A percentile compares a stretch with the other conserved stretches of the same genome.
phyloP scores from a whole-genome alignment of 30 jellyfish, hydroid and myxozoan genomes.

The Pelagia noctiluca region DNA sequence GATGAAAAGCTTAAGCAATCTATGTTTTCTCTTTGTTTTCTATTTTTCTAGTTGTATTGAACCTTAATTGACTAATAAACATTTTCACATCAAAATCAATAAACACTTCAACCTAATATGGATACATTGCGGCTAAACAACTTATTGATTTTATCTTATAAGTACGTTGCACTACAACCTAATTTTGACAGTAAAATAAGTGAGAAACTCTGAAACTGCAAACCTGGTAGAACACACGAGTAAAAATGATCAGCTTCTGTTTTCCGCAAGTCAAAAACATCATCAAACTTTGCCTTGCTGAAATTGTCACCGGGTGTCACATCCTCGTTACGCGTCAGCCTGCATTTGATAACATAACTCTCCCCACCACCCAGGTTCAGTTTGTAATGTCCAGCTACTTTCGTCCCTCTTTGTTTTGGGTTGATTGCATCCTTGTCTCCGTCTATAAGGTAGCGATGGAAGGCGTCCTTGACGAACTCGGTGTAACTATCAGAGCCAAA shows the following conservation, averaged over 20 bases:
- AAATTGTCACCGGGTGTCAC: slow-evolving; percentile 45
- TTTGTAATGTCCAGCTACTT: slow-evolving; percentile 84
- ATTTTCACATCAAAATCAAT: no score
- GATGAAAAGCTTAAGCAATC: no score
- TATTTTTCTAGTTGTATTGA: no score
- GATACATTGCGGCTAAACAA: no score
- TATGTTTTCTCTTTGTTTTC: no score
- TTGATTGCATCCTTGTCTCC: slow-evolving; percentile 83
- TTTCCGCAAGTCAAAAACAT: slow-evolving; percentile 59
- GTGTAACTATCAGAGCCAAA: slow-evolving; percentile 75
- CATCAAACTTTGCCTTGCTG: slow-evolving; percentile 55
- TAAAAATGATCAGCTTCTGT: slow-evolving; percentile 86
- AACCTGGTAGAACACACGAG: slow-evolving; percentile 76
- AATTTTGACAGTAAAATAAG: no score
- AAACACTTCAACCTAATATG: no score
- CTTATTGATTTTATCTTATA: no score
- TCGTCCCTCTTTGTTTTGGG: slow-evolving; percentile 85
- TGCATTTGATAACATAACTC: slow-evolving; percentile 53
- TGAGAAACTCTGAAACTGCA: not conserved
- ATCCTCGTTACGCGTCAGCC: slow-evolving; percentile 56
- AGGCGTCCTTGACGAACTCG: slow-evolving; percentile 88
- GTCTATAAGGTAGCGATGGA: slow-evolving; percentile 85
- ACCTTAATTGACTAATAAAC: no score
- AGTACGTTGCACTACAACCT: no score
- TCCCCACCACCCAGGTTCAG: slow-evolving; percentile 66